Evolutionary conservation across 1,140 invertebrate genomes (phyloP).

Genomic region (Phthorimaea operculella): DNA sequence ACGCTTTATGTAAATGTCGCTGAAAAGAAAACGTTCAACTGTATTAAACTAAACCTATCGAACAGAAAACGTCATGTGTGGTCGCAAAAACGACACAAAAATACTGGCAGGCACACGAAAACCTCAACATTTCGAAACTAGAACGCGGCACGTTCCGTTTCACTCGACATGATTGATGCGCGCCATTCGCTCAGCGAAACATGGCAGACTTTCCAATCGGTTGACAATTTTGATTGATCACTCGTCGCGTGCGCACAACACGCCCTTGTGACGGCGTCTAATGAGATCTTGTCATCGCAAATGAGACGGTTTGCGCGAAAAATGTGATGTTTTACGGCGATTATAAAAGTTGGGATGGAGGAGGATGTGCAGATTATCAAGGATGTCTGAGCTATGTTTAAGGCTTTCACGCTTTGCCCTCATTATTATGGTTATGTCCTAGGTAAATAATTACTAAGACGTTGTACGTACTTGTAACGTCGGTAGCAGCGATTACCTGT

Average conservation of each 20-base stretch:
- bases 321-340: too few species aligned
- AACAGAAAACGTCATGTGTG: background rate
- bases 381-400: too few species aligned
- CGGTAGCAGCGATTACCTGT: too few species aligned
- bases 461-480: too few species aligned
- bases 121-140: conserved; percentile 5
- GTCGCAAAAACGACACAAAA: background rate
- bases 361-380: too few species aligned
- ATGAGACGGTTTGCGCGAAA: background rate
- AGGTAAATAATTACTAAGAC: too few species aligned
- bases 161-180: conserved; percentile 48
- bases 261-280: conserved; percentile 36
- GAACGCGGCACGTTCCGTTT: conserved; percentile 16
- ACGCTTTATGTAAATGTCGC: too few species aligned
- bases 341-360: too few species aligned
- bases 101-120: background rate
- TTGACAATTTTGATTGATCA: conserved; percentile 65
- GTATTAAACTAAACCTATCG: too few species aligned
- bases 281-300: conserved; percentile 19
- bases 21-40: too few species aligned
- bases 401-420: too few species aligned
- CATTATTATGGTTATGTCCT: too few species aligned
- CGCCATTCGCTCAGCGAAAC: conserved; percentile 32
- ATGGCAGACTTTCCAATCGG: conserved; percentile 51
- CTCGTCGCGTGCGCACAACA: conserved; percentile 26